These are phyloP conservation scores for Neoniphon sammara DNA, from an alignment of 2,797 vertebrate genomes.

Conservation along the genomic window DNA sequence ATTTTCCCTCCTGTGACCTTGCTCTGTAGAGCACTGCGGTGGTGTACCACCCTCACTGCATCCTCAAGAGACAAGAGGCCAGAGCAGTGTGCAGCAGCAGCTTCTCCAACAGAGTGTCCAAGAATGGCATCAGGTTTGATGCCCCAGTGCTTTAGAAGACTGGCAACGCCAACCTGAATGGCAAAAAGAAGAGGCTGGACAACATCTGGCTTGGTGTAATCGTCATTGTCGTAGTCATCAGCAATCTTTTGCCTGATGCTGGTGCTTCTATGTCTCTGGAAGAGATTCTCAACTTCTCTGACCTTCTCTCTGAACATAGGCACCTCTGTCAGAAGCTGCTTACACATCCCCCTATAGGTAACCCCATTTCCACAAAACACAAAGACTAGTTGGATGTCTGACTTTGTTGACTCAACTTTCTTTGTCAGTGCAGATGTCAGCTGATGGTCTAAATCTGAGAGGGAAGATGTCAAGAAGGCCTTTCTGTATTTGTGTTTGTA, in stretches of 20 bases:
- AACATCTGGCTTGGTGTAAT: slow-evolving; percentile 79
- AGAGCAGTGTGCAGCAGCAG: slow-evolving; percentile 88
- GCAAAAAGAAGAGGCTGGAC: slow-evolving; percentile 89
- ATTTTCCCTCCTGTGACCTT: slow-evolving; percentile 87
- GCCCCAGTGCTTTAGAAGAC: slow-evolving; percentile 87
- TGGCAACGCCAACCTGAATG: slow-evolving; percentile 84
- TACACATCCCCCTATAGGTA: slow-evolving; percentile 84
- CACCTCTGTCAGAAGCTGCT: slow-evolving; percentile 80
- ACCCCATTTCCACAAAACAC: slow-evolving; percentile 90
- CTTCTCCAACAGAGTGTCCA: slow-evolving; percentile 89
- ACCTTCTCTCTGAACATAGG: slow-evolving; percentile 86
- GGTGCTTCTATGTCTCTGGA: slow-evolving; percentile 74
- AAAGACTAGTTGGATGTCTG: slow-evolving; percentile 81
- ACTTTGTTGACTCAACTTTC: slow-evolving; percentile 58
- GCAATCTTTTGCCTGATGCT: slow-evolving; percentile 74
- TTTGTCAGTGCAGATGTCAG: slow-evolving; percentile 61
- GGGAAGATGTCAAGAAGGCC: slow-evolving; percentile 81
- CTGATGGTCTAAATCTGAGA: slow-evolving; percentile 80
- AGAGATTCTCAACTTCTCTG: slow-evolving; percentile 82
- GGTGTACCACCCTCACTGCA: slow-evolving; percentile 87
- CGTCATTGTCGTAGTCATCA: slow-evolving; percentile 64
- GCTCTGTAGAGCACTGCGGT: slow-evolving; percentile 85
- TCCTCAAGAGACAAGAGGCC: slow-evolving; percentile 89
- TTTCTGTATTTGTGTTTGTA: slow-evolving; percentile 84
- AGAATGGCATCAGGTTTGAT: slow-evolving; percentile 81